Evolutionary conservation across 1,140 invertebrate genomes (phyloP).

Genomic region (Pygmarrhopalites habei): DNA sequence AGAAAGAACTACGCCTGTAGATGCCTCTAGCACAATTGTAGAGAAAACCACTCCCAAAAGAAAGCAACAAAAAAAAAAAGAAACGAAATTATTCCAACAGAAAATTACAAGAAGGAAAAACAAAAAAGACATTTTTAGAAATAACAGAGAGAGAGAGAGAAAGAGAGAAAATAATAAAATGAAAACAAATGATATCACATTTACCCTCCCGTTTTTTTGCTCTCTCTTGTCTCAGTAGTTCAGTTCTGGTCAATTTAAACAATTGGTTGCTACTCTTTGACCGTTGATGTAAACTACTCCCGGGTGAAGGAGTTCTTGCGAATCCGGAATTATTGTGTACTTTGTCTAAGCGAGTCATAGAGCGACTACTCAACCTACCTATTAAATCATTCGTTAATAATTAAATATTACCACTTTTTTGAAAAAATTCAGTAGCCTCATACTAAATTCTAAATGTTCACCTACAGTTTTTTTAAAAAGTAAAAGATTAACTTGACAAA

Average conservation of each 20-base stretch:
- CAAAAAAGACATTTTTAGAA: background rate
- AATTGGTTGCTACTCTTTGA: slow-evolving; percentile 38
- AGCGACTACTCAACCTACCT: slow-evolving; percentile 18
- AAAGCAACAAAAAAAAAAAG: background rate
- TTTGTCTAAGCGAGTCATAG: slow-evolving; percentile 36
- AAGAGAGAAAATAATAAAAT: background rate
- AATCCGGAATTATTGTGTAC: slow-evolving; percentile 14
- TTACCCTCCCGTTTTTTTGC: slow-evolving; percentile 8
- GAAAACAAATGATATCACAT: background rate
- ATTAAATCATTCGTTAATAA: too few relatives aligned
- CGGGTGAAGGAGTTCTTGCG: background rate
- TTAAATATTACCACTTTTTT: too few relatives aligned
- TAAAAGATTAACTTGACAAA: too few relatives aligned
- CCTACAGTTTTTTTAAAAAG: too few relatives aligned
- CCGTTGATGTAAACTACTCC: slow-evolving; percentile 5
- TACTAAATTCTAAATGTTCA: too few relatives aligned
- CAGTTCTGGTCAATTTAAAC: slow-evolving; percentile 31
- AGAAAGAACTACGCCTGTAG: too few relatives aligned
- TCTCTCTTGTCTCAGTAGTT: slow-evolving; percentile 32
- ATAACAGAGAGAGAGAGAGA: background rate
- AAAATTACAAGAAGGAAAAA: background rate
- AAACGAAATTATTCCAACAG: background rate
- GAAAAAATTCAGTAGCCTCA: too few relatives aligned
- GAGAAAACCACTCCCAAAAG: too few relatives aligned
- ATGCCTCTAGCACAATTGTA: too few relatives aligned